Evolutionary conservation across 2,888 invertebrate species (phyloP).

Genomic region (Pedicia rivosa): DNA sequence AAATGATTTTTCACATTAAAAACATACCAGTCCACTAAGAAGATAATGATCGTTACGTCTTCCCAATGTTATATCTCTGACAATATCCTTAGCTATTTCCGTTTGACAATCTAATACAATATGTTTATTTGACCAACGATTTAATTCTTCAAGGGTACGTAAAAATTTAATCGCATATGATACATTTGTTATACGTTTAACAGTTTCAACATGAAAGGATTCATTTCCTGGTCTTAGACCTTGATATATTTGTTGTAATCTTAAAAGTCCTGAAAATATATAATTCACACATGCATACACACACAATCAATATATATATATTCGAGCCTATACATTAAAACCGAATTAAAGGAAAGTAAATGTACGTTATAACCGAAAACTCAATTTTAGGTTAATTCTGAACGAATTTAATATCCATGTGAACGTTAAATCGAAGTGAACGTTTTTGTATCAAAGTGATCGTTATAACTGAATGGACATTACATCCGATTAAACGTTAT

Average conservation of each 20-base stretch:
- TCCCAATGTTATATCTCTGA: constrained; percentile 71
- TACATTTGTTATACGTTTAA: constrained; percentile 73
- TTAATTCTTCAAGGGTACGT: constrained; percentile 64
- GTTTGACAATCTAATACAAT: constrained; percentile 83
- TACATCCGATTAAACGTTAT: too few species aligned
- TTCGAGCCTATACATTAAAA: too few species aligned
- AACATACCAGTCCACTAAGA: constrained; percentile 75
- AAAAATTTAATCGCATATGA: constrained; percentile 79
- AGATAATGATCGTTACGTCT: constrained; percentile 85
- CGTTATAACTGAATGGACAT: too few species aligned
- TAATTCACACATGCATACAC: too few species aligned
- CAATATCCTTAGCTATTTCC: constrained; percentile 78
- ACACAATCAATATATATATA: too few species aligned
- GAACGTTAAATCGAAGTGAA: too few species aligned
- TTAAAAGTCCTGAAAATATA: constrained; percentile 57
- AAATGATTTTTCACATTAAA: too few species aligned
- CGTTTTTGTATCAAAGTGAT: too few species aligned
- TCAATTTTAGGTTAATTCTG: too few species aligned
- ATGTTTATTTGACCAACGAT: constrained; percentile 75
- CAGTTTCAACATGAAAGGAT: constrained; percentile 72
- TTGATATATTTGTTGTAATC: constrained; percentile 87
- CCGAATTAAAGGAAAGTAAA: too few species aligned
- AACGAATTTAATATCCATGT: too few species aligned
- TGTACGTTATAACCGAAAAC: too few species aligned
- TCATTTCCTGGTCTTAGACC: constrained; percentile 70